Evolutionary conservation across 2,113 vertebrate species (phyloP), one percentile per base, ranked within the genome.

Genomic region (Periophthalmus modestus): DNA sequence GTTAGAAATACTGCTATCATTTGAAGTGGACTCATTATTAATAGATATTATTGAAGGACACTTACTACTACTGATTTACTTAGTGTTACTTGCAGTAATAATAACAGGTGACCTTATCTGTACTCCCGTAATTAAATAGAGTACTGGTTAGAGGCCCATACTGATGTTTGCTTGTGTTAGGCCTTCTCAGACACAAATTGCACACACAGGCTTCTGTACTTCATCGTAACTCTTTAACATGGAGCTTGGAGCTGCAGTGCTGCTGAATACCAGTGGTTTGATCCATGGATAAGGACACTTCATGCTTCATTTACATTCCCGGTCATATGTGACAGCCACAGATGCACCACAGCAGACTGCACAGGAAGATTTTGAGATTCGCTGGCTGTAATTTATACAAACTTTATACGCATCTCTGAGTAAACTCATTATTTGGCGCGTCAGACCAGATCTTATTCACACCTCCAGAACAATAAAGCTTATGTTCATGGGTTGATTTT

Each of bases 271-370:
- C 36, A 66, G 52, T 2, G 48, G 57, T 79, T 57, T 82, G 61
- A 74, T 82, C 18, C 11, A 75, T 36, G 46, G 76, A 85, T 89
- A 88, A 82, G 85, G 19, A 62, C 69, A 54, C 54, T 68, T 77
- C 70, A 81, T 78, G 90, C 77, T 68, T 87, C 77, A 74, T 83
- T 86, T 82, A 86, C 73, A 77, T 78, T 76, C 52, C 33, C 72
- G 71, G 61, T 75, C 66, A 54, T 81, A 73, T 72, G 77, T 82
- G 77, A 80, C 77, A 74, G 77, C 16, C 66, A 71, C 68, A 72
- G 55, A 67, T 47, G 34, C 46, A 48, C 68, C 61, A 61, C 6
- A 67, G 21, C n/a, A 9, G 33, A 0, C 34, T 43, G 34, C 11
- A 34, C 46, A 18, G 67, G 63, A 28, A 34, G 14, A 52, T 23